phyloP scores from a whole-genome alignment of 1,140 invertebrate genomes.

The Drosophila lini region DNA sequence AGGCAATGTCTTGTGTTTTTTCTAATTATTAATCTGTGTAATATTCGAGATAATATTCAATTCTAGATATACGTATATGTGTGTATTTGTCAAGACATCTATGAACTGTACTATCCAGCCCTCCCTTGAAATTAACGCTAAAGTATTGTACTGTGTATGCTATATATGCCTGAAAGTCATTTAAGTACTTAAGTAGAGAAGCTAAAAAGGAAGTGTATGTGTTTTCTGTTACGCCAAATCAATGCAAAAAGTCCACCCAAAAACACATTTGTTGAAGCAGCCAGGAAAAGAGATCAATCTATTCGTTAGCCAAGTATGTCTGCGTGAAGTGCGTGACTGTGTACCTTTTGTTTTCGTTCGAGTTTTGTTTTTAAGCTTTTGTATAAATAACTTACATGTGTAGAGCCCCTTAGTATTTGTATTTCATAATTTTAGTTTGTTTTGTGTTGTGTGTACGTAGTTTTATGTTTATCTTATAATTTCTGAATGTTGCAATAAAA shows the following conservation, averaged over 20 bases:
- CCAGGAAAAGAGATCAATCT: constrained; percentile 18
- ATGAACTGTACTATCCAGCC: constrained; percentile 36
- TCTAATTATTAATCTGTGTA: constrained; percentile 61
- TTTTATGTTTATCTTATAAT: constrained; percentile 49
- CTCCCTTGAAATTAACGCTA: constrained; percentile 48
- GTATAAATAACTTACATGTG: constrained; percentile 47
- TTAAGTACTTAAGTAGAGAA: constrained; percentile 75
- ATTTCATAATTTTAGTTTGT: constrained; percentile 42
- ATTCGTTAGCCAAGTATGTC: constrained; percentile 35
- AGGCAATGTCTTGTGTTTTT: constrained; percentile 33
- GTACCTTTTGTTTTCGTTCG: constrained; percentile 15
- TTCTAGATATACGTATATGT: constrained; percentile 46
- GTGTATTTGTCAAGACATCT: constrained; percentile 60
- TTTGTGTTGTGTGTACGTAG: constrained; percentile 46
- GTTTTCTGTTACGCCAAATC: constrained; percentile 40
- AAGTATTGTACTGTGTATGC: constrained; percentile 72
- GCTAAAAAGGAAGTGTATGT: constrained; percentile 28
- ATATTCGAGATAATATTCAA: constrained; percentile 53
- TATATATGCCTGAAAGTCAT: constrained; percentile 61
- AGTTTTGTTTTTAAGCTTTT: constrained; percentile 29
- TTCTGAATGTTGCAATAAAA: constrained; percentile 65
- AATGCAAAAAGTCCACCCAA: constrained; percentile 49
- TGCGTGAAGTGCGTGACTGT: constrained; percentile 39
- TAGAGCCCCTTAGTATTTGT: constrained; percentile 25
- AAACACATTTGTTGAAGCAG: constrained; percentile 22